phyloP scores from a whole-genome alignment of 1,140 invertebrate genomes.

The Drosophila tristis region DNA sequence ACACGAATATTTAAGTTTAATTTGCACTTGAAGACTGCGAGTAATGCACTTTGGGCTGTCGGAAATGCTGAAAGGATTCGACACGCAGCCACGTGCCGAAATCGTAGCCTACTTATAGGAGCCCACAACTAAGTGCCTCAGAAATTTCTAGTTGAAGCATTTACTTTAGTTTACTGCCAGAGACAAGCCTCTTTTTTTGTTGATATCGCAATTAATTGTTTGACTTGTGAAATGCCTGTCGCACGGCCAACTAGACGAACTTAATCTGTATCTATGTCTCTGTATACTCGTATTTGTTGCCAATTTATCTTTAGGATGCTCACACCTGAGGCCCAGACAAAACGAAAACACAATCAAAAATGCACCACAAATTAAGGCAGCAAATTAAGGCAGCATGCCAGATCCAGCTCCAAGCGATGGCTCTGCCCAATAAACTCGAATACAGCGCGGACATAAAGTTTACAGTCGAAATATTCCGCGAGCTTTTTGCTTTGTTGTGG shows the following conservation, averaged over 20 bases:
- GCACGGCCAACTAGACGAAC: neutral
- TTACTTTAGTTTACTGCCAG: too few species aligned
- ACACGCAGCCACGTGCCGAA: too few species aligned
- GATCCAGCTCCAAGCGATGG: neutral
- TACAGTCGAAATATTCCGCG: neutral
- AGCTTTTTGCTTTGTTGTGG: conserved; percentile 15
- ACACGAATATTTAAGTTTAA: too few species aligned
- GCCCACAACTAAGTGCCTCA: too few species aligned
- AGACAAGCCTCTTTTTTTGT: too few species aligned
- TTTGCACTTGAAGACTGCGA: too few species aligned
- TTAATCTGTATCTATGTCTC: neutral
- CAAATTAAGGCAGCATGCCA: neutral
- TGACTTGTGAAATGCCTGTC: conserved; percentile 15
- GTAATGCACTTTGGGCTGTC: too few species aligned
- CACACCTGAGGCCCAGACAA: too few species aligned
- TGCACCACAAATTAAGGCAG: neutral
- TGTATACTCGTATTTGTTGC: too few species aligned
- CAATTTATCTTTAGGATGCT: neutral
- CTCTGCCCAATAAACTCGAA: neutral
- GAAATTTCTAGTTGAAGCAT: too few species aligned
- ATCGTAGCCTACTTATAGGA: too few species aligned
- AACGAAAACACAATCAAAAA: neutral
- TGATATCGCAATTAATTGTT: neutral
- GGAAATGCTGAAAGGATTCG: too few species aligned
- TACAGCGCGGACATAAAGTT: conserved; percentile 26